phyloP scores from a whole-genome alignment of 2,113 vertebrate genomes.

The Anser cygnoides region DNA sequence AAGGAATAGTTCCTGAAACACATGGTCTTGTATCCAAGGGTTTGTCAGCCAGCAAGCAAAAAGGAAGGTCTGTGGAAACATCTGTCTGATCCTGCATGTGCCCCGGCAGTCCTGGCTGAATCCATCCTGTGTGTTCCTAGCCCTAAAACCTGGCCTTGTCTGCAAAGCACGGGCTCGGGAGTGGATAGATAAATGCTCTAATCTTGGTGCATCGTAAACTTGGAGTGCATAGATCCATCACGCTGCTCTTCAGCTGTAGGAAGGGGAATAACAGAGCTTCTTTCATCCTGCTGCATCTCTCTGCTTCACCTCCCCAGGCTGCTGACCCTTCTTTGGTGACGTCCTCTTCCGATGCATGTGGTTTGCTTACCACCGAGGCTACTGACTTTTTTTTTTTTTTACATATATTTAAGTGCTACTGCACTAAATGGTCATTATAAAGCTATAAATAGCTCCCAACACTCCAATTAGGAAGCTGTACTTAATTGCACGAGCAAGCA shows the following conservation, averaged over 20 bases:
- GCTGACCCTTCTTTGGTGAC: neutral
- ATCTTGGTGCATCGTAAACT: rapidly evolving
- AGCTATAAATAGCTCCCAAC: conserved; percentile 44
- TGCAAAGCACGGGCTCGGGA: neutral
- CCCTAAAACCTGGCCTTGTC: neutral
- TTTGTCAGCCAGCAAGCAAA: rapidly evolving
- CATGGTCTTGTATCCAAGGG: rapidly evolving
- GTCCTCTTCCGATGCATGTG: neutral
- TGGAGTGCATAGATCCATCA: neutral
- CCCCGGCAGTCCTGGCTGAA: neutral
- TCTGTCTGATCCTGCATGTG: neutral
- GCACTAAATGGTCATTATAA: neutral
- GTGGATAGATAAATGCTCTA: neutral
- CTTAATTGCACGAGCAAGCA: neutral
- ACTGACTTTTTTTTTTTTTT: neutral
- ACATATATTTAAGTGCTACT: neutral
- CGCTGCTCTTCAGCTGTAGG: neutral
- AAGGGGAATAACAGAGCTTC: neutral
- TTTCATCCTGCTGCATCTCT: neutral
- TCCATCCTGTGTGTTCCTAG: neutral
- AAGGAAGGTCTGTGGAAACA: neutral
- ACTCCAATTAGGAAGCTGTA: conserved; percentile 23
- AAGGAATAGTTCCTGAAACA: neutral
- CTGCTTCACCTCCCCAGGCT: neutral
- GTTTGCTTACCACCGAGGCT: neutral